Conservation (phyloP, 2,797 vertebrate species). For the Jordanella pulchra region DNA sequence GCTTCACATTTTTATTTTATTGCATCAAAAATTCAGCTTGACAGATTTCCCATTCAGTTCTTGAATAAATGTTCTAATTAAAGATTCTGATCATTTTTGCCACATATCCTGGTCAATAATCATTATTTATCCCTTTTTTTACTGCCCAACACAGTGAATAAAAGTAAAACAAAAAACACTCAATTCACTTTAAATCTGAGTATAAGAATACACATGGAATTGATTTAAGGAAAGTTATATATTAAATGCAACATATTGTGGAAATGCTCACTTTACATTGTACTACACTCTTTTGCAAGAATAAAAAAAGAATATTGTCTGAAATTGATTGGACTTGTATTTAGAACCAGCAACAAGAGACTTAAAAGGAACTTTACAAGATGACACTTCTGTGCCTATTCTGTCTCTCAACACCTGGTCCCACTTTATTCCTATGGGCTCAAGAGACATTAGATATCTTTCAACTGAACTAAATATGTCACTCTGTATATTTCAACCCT, state of each 20-base stretch:
- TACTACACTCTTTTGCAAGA: not conserved
- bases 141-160: no score
- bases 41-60: no score
- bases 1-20: no score
- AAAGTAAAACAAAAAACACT: no score
- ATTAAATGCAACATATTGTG: not conserved
- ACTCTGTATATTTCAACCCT: constrained; percentile 1
- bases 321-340: not conserved
- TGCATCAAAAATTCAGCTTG: no score
- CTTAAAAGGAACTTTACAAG: not conserved
- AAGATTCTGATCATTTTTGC: no score
- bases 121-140: no score
- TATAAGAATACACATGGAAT: no score
- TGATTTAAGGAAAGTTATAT: not conserved
- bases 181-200: no score
- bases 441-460: constrained; percentile 5
- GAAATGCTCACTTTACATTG: not conserved
- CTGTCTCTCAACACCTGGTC: not conserved
- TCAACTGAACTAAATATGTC: constrained; percentile 9
- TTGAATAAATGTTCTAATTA: no score
- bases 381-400: not conserved
- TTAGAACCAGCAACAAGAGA: not conserved
- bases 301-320: not conserved
- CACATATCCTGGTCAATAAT: no score
- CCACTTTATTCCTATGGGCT: not conserved